These are phyloP conservation scores for Rhogogaster chlorosoma DNA, from an alignment of 2,888 invertebrate genomes.

Conservation along the genomic window DNA sequence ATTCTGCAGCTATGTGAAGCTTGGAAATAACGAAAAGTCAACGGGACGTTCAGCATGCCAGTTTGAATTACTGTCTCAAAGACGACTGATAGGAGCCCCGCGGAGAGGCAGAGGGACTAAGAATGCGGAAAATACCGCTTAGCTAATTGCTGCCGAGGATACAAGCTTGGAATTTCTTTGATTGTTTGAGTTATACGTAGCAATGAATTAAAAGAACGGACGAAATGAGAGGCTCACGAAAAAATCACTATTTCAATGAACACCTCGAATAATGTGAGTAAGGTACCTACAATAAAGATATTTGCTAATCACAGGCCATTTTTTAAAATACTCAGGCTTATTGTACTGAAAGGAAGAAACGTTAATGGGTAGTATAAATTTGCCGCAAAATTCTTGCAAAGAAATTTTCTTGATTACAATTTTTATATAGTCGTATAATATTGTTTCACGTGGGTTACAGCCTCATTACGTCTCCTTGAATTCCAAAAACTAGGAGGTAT, in stretches of 20 bases:
- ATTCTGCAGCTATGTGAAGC: background rate
- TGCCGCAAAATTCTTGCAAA: background rate
- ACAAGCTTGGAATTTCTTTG: background rate
- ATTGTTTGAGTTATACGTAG: background rate
- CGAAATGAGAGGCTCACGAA: background rate
- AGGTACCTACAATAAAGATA: background rate
- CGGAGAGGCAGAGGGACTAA: background rate
- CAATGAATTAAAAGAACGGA: background rate
- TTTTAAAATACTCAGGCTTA: background rate
- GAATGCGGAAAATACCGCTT: background rate
- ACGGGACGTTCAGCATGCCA: conserved; percentile 2
- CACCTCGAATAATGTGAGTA: background rate
- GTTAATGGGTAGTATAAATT: background rate
- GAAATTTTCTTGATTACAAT: background rate
- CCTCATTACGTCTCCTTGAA: background rate
- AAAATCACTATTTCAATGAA: background rate
- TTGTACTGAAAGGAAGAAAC: background rate
- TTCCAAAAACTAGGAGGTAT: background rate
- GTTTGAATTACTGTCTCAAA: conserved; percentile 10
- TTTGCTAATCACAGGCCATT: background rate
- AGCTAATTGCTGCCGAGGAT: background rate
- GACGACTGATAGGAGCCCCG: background rate
- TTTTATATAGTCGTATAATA: background rate
- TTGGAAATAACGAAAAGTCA: conserved; percentile 10
- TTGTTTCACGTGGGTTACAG: background rate